A percentile compares a stretch with the other conserved stretches of the same genome.
These are phyloP conservation scores for Carcinoscorpius rotundicauda DNA, from an alignment of 1,140 invertebrate species.

Conservation along the genomic window DNA sequence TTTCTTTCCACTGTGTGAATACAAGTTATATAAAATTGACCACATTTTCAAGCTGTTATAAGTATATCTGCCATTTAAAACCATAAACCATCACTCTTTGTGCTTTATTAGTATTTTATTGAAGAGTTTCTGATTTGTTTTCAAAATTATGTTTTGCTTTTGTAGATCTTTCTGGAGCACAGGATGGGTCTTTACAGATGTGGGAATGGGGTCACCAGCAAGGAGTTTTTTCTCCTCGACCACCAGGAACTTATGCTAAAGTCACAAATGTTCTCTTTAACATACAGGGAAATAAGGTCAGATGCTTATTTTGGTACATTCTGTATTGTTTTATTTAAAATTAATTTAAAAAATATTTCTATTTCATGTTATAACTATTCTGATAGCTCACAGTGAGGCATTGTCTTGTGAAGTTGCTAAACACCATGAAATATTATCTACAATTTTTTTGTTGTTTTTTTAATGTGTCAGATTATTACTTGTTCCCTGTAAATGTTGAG, in stretches of 20 bases:
- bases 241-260: conserved; percentile 85
- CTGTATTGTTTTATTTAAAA: background rate
- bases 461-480: too few relatives aligned
- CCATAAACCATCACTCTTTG: background rate
- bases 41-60: background rate
- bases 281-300: conserved; percentile 83
- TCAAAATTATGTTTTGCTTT: conserved; percentile 15
- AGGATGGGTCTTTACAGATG: conserved; percentile 92
- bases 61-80: background rate
- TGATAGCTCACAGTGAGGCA: background rate
- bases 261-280: conserved; percentile 91
- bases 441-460: too few relatives aligned
- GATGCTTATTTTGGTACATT: background rate
- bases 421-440: too few relatives aligned
- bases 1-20: too few relatives aligned
- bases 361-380: background rate
- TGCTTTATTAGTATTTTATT: background rate
- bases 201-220: conserved; percentile 96
- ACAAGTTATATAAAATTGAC: background rate
- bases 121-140: conserved; percentile 10
- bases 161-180: conserved; percentile 84
- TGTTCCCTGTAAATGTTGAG: too few relatives aligned
- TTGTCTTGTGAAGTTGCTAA: too few relatives aligned
- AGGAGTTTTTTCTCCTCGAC: conserved; percentile 72
- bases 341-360: background rate